These are phyloP conservation scores for Helobdella robusta DNA, from an alignment of 2,888 invertebrate genomes.

Conservation along the genomic window DNA sequence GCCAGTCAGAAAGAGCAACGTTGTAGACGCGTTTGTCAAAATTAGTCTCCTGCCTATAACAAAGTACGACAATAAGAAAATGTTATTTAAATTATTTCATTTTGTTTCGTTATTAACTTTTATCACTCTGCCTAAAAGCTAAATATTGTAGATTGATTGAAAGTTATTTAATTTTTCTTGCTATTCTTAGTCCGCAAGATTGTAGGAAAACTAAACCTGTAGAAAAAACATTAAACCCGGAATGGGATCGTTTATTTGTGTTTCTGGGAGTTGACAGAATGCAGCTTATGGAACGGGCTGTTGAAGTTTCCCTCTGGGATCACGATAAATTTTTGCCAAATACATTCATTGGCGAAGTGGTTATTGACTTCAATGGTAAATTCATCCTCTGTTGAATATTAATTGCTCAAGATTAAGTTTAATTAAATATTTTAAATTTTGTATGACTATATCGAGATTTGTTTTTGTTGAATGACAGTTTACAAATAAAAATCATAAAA, in stretches of 20 bases:
- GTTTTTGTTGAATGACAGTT: too few relatives aligned
- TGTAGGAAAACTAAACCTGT: conserved; percentile 55
- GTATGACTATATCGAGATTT: too few relatives aligned
- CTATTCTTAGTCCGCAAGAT: conserved; percentile 53
- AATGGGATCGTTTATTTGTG: conserved; percentile 57
- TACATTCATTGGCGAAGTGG: conserved; percentile 53
- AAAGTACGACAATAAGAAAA: conserved; percentile 45
- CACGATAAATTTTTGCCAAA: conserved; percentile 55
- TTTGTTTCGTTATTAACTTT: too few relatives aligned
- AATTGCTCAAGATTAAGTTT: too few relatives aligned
- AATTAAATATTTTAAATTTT: too few relatives aligned
- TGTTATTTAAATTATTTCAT: background rate
- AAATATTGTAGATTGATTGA: background rate
- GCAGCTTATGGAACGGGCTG: conserved; percentile 51
- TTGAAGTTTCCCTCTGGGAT: conserved; percentile 58
- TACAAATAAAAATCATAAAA: background rate
- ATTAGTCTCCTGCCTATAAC: conserved; percentile 56
- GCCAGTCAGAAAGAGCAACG: conserved; percentile 48
- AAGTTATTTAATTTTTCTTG: background rate
- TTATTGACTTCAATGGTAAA: conserved; percentile 42
- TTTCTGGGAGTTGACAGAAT: conserved; percentile 52
- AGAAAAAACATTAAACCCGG: conserved; percentile 53
- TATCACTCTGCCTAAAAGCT: too few relatives aligned
- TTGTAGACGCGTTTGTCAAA: conserved; percentile 58
- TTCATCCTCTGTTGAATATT: too few relatives aligned